Conservation (phyloP, 2,797 vertebrate species). For the Oreonectes daqikongensis region DNA sequence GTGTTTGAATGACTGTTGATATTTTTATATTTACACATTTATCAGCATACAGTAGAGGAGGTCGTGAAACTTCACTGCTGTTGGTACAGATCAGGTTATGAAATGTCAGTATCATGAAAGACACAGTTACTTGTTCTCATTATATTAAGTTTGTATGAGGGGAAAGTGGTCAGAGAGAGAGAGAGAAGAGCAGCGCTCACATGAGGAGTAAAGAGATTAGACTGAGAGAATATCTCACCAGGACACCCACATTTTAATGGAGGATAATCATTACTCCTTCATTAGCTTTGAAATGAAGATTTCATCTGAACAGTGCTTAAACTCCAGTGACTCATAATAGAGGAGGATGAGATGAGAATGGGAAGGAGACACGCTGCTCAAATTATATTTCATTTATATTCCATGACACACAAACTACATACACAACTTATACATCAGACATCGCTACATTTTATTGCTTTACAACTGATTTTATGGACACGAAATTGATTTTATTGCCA, state of each 20-base stretch:
- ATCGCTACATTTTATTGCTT: too few relatives aligned
- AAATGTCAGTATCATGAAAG: background rate
- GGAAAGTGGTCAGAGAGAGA: too few relatives aligned
- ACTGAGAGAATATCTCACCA: slow-evolving; percentile 1
- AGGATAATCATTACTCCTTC: slow-evolving; percentile 22
- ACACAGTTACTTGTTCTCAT: background rate
- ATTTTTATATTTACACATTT: too few relatives aligned
- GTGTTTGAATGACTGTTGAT: too few relatives aligned
- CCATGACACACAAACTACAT: background rate
- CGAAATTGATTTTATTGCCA: too few relatives aligned
- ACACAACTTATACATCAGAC: too few relatives aligned
- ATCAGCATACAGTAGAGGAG: too few relatives aligned
- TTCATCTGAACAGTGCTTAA: slow-evolving; percentile 37
- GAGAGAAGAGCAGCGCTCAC: background rate
- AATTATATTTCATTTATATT: background rate
- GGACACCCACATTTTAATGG: background rate
- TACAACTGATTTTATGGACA: too few relatives aligned
- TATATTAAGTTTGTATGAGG: background rate
- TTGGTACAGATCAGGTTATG: too few relatives aligned
- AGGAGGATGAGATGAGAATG: background rate
- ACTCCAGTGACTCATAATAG: slow-evolving; percentile 17
- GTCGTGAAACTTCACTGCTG: background rate
- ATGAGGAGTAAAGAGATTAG: background rate
- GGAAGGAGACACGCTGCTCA: background rate
- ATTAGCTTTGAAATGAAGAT: slow-evolving; percentile 7